Evolutionary conservation across 2,888 invertebrate species (phyloP).

Genomic region (Plebejus argus): DNA sequence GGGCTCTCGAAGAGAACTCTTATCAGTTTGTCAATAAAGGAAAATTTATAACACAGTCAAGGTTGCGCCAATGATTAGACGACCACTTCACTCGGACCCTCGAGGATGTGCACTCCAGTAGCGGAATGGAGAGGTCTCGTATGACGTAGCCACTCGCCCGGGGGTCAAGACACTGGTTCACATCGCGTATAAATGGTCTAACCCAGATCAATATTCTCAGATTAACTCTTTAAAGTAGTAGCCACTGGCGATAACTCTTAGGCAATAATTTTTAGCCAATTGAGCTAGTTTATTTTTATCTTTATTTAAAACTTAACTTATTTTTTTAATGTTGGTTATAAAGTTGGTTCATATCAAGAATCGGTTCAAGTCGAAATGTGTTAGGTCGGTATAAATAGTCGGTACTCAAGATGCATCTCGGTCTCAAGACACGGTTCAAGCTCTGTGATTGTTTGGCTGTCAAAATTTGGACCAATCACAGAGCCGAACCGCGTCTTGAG

Average conservation of each 20-base stretch:
- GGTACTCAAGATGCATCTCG: too few relatives aligned
- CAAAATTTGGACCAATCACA: too few relatives aligned
- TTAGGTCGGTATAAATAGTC: too few relatives aligned
- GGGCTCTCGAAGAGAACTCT: neutral
- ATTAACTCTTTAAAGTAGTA: neutral
- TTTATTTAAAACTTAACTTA: too few relatives aligned
- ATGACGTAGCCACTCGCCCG: neutral
- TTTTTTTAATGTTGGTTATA: conserved; percentile 3
- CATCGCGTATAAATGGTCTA: conserved; percentile 7
- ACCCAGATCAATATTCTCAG: conserved; percentile 15
- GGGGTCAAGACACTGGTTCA: conserved; percentile 2
- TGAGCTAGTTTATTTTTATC: too few relatives aligned
- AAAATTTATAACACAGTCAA: conserved; percentile 30
- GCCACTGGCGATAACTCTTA: neutral
- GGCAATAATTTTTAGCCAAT: neutral
- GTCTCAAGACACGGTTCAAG: too few relatives aligned
- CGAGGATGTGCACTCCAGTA: conserved; percentile 13
- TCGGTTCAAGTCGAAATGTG: neutral
- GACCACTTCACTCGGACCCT: conserved; percentile 15
- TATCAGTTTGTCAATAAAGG: conserved; percentile 27
- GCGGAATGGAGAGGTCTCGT: neutral
- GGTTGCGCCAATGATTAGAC: conserved; percentile 20
- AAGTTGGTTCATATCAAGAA: conserved; percentile 1
- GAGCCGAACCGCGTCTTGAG: too few relatives aligned
- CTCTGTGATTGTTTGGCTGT: too few relatives aligned